Evolutionary conservation across 2,888 invertebrate genomes (phyloP), one percentile per base, ranked within the genome.

Genomic region (Teleogryllus oceanicus): DNA sequence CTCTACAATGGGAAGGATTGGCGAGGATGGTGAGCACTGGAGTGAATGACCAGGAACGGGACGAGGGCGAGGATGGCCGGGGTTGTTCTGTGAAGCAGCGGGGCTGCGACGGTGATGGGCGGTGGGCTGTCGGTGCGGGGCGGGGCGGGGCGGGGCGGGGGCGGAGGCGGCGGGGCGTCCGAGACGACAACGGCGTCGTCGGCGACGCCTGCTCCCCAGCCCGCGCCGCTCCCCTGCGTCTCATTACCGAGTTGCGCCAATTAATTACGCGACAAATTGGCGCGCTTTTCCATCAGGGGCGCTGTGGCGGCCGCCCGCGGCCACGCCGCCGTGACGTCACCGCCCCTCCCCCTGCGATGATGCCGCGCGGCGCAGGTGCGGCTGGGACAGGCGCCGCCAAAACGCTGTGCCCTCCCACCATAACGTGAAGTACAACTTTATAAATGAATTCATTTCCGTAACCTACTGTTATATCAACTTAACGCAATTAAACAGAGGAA

Each of bases 171-270:
- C 4, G n/a, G n/a, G n/a, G 16, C 62, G n/a, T 13, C 62, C n/a
- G 62, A 62, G 62, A 62, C 62, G 62, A 13, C 62, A 37, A 37
- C 1, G 37, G 37, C 37, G 37, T 37, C 37, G 37, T 5, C 62
- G 62, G 0, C 62, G 62, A 13, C n/a, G 13, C 62, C 62, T 62
- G 62, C 62, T 62, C 62, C n/a, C 62, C 62, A 11, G 62, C n/a
- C 62, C 13, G n/a, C 62, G 62, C 62, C n/a, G 62, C 62, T 62
- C 62, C 62, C 62, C 62, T 8, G 62, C 62, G 62, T n/a, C 62
- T 62, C 62, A 62, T 62, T 62, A 62, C 62, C 62, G 62, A 62
- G 62, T 62, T 62, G 62, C n/a, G 62, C 62, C 62, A 62, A 62
- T 62, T 62, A 62, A 62, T 62, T 62, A 62, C 62, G n/a, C 62